Evolutionary conservation across 2,797 vertebrate genomes (phyloP).

Genomic region (Orestias chungarensis): DNA sequence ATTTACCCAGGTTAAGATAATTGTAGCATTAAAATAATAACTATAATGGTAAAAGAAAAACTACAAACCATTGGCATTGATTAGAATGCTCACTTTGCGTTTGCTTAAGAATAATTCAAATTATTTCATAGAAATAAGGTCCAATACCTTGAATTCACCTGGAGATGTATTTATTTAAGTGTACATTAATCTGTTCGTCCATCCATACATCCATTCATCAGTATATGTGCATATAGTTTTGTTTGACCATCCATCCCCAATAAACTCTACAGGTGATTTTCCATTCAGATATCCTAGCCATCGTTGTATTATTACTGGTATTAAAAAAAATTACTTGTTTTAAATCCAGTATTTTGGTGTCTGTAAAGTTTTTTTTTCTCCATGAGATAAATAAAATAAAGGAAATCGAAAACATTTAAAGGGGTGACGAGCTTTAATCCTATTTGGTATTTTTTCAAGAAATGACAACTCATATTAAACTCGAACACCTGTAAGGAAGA

Average conservation of each 20-base stretch:
- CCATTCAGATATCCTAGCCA: background rate
- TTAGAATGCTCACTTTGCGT: too few relatives aligned
- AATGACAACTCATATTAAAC: conserved; percentile 9
- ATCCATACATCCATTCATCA: background rate
- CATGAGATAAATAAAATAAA: background rate
- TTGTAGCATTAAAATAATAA: too few relatives aligned
- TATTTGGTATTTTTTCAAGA: background rate
- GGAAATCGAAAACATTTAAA: background rate
- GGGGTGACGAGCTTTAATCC: background rate
- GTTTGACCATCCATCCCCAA: background rate
- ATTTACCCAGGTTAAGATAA: too few relatives aligned
- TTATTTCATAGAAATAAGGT: too few relatives aligned
- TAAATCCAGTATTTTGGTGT: background rate
- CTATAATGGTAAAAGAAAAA: too few relatives aligned
- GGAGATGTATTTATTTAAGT: too few relatives aligned
- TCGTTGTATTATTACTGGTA: too few relatives aligned
- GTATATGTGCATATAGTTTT: too few relatives aligned
- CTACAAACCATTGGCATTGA: too few relatives aligned
- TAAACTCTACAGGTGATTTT: background rate
- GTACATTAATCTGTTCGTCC: background rate
- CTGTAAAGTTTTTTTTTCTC: background rate
- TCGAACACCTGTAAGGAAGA: background rate
- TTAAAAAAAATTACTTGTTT: too few relatives aligned
- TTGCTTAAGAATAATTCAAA: too few relatives aligned
- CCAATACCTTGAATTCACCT: too few relatives aligned